Conservation (phyloP, 1,140 invertebrate species). For the Papilio xuthus region DNA sequence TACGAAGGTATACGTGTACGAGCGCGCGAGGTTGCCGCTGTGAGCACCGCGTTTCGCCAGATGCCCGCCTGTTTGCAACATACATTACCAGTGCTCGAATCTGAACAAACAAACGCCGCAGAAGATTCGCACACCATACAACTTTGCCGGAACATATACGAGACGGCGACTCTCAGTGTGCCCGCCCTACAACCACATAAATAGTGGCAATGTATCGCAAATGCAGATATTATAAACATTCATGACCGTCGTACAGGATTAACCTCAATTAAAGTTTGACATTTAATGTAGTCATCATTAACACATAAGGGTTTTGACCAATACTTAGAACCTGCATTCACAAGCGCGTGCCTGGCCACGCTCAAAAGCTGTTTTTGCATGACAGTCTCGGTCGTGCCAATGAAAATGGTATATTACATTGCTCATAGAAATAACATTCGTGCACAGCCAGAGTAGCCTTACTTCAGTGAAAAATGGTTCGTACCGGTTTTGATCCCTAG, state of each 20-base stretch:
- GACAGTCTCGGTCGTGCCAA: no score
- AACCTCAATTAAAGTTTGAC: background rate
- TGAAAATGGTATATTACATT: no score
- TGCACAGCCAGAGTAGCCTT: no score
- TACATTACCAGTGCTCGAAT: slow-evolving; percentile 60
- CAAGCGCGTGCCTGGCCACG: no score
- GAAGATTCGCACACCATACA: slow-evolving; percentile 29
- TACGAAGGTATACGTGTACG: slow-evolving; percentile 47
- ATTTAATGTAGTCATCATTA: background rate
- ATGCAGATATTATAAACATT: background rate
- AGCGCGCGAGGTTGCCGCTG: slow-evolving; percentile 54
- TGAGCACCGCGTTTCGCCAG: slow-evolving; percentile 77
- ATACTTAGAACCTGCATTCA: background rate
- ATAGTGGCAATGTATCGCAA: background rate
- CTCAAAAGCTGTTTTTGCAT: no score
- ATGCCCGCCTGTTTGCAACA: slow-evolving; percentile 78
- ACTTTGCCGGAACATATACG: background rate
- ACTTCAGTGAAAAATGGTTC: no score
- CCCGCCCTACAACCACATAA: background rate
- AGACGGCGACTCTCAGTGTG: background rate
- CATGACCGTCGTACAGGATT: background rate
- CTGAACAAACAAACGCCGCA: slow-evolving; percentile 47
- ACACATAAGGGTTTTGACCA: background rate
- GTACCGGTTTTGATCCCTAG: no score
- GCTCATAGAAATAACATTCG: no score